Evolutionary conservation across 2,113 vertebrate genomes (phyloP), one percentile per base, ranked within the genome.

Genomic region (Leptobrachium leishanense): DNA sequence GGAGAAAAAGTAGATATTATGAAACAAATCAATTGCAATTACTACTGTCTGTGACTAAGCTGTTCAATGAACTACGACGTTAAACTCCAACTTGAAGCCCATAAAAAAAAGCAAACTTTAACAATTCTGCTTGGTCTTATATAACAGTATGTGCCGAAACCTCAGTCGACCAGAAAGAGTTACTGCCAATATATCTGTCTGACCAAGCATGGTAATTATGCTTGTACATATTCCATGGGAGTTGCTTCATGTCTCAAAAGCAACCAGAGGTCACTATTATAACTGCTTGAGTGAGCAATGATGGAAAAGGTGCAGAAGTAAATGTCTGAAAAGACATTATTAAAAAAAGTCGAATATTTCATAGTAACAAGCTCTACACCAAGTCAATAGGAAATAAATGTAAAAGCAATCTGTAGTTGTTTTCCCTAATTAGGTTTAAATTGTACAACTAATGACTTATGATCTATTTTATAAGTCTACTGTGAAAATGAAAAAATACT

Each of bases 21-120:
- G 39, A 68, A 68, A 68, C n/a, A 68, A 68, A 68, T 68, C 66
- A 68, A 68, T 68, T 68, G 66, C 9, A 68, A 68, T 68, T 42
- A 43, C 66, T 43, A 5, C 40, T 68, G 66, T 40, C 31, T 43
- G 39, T 68, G 41, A 68, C 41, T 42, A 39, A 68, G 2, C n/a
- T 68, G 66, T 3, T 68, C 66, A 68, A 68, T 4, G 40, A 2
- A 68, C 66, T 42, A 68, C 11, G 4, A 20, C 2, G 9, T 68
- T 43, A 68, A 41, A 68, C 40, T 43, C 40, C 66, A 43, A 13
- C 66, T 12, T 4, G 43, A 43, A 20, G 5, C n/a, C 62, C 9
- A 64, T 20, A 31, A 64, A 64, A 62, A 8, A 59, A 59, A 59
- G 46, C 46, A 62, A 62, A 39, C 63, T 41, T 65, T 43, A 2